A percentile compares a stretch with the other conserved stretches of the same genome.
Evolutionary conservation across 2,113 vertebrate species (phyloP).

Genomic region (Myotis brandtii): DNA sequence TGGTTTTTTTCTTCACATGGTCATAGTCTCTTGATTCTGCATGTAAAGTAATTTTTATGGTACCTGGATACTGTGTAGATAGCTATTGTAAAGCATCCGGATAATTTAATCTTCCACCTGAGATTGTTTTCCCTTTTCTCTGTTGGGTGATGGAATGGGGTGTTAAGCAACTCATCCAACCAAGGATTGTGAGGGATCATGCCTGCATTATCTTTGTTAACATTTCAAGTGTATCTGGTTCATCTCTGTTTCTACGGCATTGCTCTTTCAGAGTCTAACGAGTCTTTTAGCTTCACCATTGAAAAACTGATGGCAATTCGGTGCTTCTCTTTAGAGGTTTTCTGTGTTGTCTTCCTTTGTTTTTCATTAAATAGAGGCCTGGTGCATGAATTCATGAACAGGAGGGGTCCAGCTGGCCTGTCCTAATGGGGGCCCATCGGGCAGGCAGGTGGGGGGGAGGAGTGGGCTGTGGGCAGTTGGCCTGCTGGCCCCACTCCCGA

Average conservation of each 20-base stretch:
- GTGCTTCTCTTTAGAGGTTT: neutral
- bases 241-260: neutral
- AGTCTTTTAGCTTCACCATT: neutral
- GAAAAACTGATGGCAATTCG: neutral
- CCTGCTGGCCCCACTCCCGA: fast-evolving
- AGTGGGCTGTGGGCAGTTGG: no score
- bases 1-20: neutral
- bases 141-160: neutral
- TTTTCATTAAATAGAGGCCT: neutral
- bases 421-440: no score
- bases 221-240: neutral
- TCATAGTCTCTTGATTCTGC: neutral
- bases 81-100: neutral
- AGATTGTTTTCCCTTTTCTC: neutral
- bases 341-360: neutral
- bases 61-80: neutral
- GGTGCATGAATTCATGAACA: no score
- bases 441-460: no score
- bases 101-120: neutral
- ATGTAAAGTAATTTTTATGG: neutral
- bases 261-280: neutral
- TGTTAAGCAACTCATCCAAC: neutral
- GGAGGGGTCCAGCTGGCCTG: no score
- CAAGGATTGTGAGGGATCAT: neutral
- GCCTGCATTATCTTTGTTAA: neutral